A percentile compares a stretch with the other conserved stretches of the same genome.
phyloP scores from a whole-genome alignment of 2,797 vertebrate genomes.

The Hypotaenidia philippensis region DNA sequence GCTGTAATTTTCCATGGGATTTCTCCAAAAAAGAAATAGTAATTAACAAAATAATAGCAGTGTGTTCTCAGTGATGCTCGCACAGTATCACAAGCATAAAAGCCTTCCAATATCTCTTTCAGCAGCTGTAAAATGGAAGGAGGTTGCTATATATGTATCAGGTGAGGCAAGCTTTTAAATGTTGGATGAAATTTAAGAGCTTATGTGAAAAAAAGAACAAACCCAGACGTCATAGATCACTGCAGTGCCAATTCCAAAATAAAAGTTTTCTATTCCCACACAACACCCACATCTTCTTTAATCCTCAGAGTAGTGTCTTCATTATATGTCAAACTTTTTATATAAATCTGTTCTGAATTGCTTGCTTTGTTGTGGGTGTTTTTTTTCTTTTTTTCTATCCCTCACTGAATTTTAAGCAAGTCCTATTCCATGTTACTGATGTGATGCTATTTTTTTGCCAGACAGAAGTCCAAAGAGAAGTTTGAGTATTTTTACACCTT shows the following conservation, averaged over 20 bases:
- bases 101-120: not conserved
- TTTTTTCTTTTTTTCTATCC: fast-evolving
- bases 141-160: not conserved
- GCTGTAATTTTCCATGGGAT: not conserved
- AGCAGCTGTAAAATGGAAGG: not conserved
- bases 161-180: not conserved
- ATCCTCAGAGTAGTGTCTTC: not conserved
- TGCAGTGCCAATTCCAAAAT: not conserved
- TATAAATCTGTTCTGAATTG: not conserved
- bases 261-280: not conserved
- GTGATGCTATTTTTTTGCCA: not conserved
- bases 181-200: not conserved
- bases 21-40: not conserved
- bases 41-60: not conserved
- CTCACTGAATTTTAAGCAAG: not conserved
- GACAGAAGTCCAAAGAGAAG: not conserved
- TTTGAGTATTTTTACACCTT: not conserved
- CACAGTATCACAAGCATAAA: not conserved
- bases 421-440: not conserved
- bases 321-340: not conserved
- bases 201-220: not conserved
- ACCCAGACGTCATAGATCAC: not conserved
- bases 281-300: not conserved
- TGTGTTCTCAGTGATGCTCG: not conserved
- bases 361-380: not conserved